Percentiles rank a stretch among this genome's conserved stretches.
Evolutionary conservation across 2,113 vertebrate genomes (phyloP).

Genomic region (Sula dactylatra): DNA sequence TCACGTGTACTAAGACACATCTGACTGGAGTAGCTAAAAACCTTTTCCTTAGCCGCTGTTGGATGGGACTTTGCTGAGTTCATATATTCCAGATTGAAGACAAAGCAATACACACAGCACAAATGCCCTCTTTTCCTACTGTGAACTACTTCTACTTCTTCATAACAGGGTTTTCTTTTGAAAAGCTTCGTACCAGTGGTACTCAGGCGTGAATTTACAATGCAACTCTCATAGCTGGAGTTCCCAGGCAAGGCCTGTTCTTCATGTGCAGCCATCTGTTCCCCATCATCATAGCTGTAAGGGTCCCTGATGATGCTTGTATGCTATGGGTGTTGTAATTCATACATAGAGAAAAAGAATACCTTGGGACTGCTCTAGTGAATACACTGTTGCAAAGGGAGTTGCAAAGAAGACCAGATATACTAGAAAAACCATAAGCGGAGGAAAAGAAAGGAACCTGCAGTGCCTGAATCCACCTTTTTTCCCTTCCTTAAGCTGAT

Average conservation of each 20-base stretch:
- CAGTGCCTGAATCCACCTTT: conserved; percentile 73
- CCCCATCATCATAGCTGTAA: not conserved
- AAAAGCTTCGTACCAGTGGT: not conserved
- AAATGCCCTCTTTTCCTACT: not conserved
- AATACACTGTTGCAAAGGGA: not conserved
- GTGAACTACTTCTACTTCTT: not conserved
- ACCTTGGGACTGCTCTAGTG: not conserved
- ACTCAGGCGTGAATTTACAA: not conserved
- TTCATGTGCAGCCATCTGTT: not conserved
- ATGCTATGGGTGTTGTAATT: not conserved
- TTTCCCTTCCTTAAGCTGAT: conserved; percentile 78
- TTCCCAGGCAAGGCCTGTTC: not conserved
- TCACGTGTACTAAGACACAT: not conserved
- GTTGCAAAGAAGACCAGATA: not conserved
- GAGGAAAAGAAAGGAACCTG: not conserved
- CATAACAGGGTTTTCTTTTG: not conserved
- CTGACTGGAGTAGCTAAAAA: not conserved
- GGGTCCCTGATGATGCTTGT: not conserved
- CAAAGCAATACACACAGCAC: not conserved
- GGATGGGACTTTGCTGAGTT: not conserved
- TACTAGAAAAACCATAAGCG: not conserved
- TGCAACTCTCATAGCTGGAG: not conserved
- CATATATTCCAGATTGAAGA: not conserved
- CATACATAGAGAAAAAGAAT: not conserved
- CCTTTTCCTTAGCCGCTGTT: not conserved